phyloP scores from a whole-genome alignment of 2,113 vertebrate species.

The Gallinago paraguaiae region DNA sequence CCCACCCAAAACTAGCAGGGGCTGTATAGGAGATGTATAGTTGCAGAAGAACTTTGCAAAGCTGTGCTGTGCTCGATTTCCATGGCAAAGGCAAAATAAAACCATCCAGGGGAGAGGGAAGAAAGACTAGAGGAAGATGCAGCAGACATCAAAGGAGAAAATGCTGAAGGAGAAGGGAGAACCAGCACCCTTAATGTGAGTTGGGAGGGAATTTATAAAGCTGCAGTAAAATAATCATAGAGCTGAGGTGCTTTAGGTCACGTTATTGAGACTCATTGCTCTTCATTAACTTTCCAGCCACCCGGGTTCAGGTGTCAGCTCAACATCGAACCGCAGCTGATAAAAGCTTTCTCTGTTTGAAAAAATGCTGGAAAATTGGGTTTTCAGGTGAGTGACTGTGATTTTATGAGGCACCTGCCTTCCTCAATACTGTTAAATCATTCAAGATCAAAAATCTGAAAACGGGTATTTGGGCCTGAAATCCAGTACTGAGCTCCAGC shows the following conservation, averaged over 20 bases:
- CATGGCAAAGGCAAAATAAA: slow-evolving; percentile 1
- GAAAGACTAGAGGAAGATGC: neutral
- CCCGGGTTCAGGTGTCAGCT: neutral
- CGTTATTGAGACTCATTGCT: neutral
- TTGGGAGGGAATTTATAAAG: neutral
- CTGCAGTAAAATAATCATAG: neutral
- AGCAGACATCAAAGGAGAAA: neutral
- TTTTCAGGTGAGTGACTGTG: neutral
- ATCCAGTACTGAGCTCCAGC: neutral
- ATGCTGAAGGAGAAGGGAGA: neutral
- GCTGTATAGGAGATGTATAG: neutral
- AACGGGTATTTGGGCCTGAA: neutral
- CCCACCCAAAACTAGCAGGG: neutral
- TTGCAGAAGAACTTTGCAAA: neutral
- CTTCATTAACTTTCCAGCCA: slow-evolving; percentile 3
- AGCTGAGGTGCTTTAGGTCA: neutral
- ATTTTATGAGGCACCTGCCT: neutral
- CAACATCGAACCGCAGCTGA: neutral
- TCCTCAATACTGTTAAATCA: neutral
- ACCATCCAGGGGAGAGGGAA: neutral
- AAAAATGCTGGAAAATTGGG: neutral
- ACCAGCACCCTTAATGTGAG: neutral
- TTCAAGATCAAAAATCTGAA: neutral
- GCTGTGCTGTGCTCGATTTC: rapidly evolving
- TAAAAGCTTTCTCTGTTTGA: neutral